Base-by-base conservation (phyloP, 37 sponge, comb jelly and placozoan genomes). In the Spongilla lacustris region DNA sequence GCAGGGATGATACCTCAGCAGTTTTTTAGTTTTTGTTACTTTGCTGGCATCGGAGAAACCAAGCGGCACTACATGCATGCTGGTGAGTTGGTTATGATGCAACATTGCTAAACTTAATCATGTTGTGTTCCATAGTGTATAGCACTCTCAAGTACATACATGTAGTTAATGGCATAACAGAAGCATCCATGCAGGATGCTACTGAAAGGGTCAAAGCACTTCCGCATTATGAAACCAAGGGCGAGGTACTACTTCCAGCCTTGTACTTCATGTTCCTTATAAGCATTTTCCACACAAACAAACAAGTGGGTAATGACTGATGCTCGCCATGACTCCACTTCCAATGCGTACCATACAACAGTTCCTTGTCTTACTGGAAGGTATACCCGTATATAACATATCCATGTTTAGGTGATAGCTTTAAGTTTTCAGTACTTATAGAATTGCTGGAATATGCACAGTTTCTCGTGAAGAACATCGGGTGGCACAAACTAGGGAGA, bases 231-330 rank as follows among this genome's bases (percentile, higher is more conserved):
- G 22, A 34, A 4, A 70, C 81, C n/a, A 35, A 69, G 34, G 81
- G 81, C 81, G 81, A 81, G 70, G 81, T 81, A 81, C 23, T 25
- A 13, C 12, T 28, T 30, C 19, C 2, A 28, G 46, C 8, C 4
- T 8, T 46, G 8, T 46, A n/a, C n/a, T n/a, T n/a, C n/a, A n/a
- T n/a, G n/a, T 46, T 46, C 46, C 8, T 10, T 46, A 46, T 46
- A 10, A 10, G 8, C 46, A 10, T 10, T 8, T 46, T 10, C 8
- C 46, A 46, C 8, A 8, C 4, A 25, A 4, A 26, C 71, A n/a
- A n/a, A n/a, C n/a, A n/a, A 71, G 82, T 82, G 82, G 82, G 82
- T 82, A 19, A 71, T 82, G 21, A 82, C 82, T 19, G 82, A 82
- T 70, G 72, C 71, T 37, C 24, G 72, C 17, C 72, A 69, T 36